Percentiles rank a stretch among this genome's conserved stretches.
These are phyloP conservation scores for Orussus abietinus DNA, from an alignment of 1,140 invertebrate genomes.

Conservation along the genomic window DNA sequence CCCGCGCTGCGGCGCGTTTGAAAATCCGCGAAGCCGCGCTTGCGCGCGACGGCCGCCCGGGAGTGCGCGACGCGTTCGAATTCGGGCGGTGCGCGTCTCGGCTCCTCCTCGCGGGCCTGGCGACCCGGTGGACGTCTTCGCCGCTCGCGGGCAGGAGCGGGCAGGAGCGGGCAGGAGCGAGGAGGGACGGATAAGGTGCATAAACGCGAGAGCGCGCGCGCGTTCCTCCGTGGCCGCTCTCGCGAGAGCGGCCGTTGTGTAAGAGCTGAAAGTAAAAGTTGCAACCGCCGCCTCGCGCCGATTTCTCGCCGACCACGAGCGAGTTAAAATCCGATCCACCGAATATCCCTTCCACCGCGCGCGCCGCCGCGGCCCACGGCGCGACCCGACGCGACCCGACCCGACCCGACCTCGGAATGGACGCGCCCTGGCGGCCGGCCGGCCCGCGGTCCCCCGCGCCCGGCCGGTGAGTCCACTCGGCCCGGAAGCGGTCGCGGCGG, in stretches of 20 bases:
- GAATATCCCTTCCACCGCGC: slow-evolving; percentile 33
- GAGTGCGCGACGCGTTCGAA: too few relatives aligned
- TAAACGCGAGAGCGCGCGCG: neutral
- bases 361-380: slow-evolving; percentile 8
- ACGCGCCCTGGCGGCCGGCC: too few relatives aligned
- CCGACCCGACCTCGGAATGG: too few relatives aligned
- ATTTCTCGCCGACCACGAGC: slow-evolving; percentile 37
- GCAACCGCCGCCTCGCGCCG: slow-evolving; percentile 43
- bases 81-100: slow-evolving; percentile 22
- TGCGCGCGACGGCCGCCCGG: too few relatives aligned
- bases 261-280: slow-evolving; percentile 56
- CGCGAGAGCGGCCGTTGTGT: slow-evolving; percentile 50
- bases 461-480: too few relatives aligned
- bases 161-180: too few relatives aligned
- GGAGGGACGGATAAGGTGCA: too few relatives aligned
- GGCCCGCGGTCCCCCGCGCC: too few relatives aligned
- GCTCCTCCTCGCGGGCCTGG: slow-evolving; percentile 20
- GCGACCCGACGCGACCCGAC: too few relatives aligned
- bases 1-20: too few relatives aligned
- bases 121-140: too few relatives aligned
- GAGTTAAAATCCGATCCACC: slow-evolving; percentile 48
- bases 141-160: slow-evolving; percentile 29
- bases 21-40: too few relatives aligned
- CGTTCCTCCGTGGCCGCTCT: slow-evolving; percentile 2
- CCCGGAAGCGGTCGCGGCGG: slow-evolving; percentile 9